Conservation (phyloP, 2,797 vertebrate genomes). For the Micrastur ruficollis region DNA sequence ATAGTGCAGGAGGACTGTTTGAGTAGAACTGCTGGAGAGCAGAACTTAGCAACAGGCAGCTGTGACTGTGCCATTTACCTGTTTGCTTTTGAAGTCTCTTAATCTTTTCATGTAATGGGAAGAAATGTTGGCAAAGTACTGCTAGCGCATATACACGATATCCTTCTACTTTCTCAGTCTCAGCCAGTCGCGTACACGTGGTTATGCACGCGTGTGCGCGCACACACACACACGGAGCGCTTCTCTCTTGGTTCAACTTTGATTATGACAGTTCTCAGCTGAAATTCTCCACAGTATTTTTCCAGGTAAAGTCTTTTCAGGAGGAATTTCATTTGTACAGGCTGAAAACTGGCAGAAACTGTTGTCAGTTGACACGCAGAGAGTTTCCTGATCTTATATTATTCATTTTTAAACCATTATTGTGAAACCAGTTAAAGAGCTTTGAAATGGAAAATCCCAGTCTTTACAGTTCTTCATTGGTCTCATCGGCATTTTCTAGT, state of each 20-base stretch:
- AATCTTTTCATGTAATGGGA: not conserved
- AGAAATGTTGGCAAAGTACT: not conserved
- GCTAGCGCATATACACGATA: not conserved
- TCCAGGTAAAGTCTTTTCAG: not conserved
- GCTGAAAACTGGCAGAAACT: not conserved
- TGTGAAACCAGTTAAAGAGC: constrained; percentile 2
- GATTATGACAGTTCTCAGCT: not conserved
- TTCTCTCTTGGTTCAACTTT: not conserved
- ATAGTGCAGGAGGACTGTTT: not conserved
- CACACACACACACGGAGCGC: not conserved
- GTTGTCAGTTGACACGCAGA: not conserved
- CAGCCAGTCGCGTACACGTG: not conserved
- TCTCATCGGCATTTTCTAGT: not conserved
- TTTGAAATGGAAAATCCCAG: not conserved
- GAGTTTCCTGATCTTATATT: not conserved
- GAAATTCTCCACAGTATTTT: not conserved
- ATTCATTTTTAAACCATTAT: constrained; percentile 3
- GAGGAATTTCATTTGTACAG: not conserved
- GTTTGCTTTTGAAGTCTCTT: not conserved
- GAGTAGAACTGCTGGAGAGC: not conserved
- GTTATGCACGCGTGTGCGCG: too few species aligned
- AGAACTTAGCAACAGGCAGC: not conserved
- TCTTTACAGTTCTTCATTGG: not conserved
- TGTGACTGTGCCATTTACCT: not conserved
- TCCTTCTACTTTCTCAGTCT: not conserved